These are phyloP conservation scores for Balearica regulorum DNA, from an alignment of 2,797 vertebrate species.

Conservation along the genomic window DNA sequence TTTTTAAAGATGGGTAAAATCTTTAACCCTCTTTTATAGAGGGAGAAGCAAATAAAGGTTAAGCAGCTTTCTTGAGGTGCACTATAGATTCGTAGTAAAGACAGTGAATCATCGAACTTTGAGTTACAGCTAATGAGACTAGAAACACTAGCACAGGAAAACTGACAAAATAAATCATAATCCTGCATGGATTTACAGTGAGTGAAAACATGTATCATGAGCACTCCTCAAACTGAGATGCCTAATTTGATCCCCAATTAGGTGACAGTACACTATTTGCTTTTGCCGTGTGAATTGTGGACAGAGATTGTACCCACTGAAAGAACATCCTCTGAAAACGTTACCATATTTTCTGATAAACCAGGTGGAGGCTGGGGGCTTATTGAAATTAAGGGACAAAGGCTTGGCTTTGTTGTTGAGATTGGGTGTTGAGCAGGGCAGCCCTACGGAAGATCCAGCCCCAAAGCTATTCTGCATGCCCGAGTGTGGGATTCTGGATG, in stretches of 20 bases:
- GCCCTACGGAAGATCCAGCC: not conserved
- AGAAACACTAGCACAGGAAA: not conserved
- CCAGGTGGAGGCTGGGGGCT: not conserved
- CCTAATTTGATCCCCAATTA: not conserved
- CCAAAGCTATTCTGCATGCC: not conserved
- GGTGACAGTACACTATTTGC: not conserved
- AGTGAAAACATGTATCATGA: not conserved
- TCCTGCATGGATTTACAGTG: not conserved
- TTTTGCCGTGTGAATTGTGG: not conserved
- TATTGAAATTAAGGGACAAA: not conserved
- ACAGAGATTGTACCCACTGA: not conserved
- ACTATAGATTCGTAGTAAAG: not conserved
- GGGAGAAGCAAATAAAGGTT: not conserved
- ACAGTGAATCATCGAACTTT: not conserved
- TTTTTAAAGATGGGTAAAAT: not conserved
- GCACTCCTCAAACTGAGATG: not conserved
- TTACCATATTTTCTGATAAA: not conserved
- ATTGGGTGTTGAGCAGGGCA: not conserved
- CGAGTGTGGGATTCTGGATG: not conserved
- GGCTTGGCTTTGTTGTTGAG: not conserved
- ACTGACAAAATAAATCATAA: not conserved
- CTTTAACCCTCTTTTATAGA: not conserved
- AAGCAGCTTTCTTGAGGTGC: not conserved
- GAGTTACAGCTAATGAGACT: not conserved
- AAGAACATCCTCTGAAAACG: not conserved